Conservation (phyloP, 2,797 vertebrate species). For the Furcifer pardalis region DNA sequence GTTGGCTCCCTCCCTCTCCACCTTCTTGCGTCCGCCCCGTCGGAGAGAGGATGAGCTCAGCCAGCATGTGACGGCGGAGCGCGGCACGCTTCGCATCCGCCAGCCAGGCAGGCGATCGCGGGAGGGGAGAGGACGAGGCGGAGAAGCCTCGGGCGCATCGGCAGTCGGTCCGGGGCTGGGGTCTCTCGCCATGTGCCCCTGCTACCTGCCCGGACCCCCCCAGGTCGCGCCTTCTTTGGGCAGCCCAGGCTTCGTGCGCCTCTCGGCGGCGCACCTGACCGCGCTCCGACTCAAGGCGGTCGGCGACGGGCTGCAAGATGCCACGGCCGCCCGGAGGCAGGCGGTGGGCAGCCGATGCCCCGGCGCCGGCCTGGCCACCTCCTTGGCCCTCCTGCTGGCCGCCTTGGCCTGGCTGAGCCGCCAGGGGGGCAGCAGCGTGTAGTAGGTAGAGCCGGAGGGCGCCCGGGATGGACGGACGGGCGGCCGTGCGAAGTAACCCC, state of each 20-base stretch:
- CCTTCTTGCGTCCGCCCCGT: constrained; percentile 42
- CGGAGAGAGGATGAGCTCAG: constrained; percentile 87
- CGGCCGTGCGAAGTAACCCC: constrained; percentile 50
- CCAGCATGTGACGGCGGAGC: constrained; percentile 91
- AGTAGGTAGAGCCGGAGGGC: constrained; percentile 68
- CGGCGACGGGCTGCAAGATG: constrained; percentile 89
- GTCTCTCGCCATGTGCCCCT: constrained; percentile 11
- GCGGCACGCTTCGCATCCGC: constrained; percentile 68
- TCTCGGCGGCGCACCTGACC: constrained; percentile 79
- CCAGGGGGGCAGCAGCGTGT: constrained; percentile 88
- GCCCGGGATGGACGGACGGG: constrained; percentile 18
- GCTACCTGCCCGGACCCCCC: constrained; percentile 74
- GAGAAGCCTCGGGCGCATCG: neutral
- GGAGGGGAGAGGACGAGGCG: neutral
- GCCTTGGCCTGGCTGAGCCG: constrained; percentile 85
- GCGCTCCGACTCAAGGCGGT: constrained; percentile 88
- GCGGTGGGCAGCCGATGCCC: constrained; percentile 58
- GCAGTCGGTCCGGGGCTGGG: neutral
- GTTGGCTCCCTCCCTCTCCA: neutral
- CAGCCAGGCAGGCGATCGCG: constrained; percentile 14
- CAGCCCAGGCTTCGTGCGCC: constrained; percentile 64
- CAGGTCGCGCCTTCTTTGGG: constrained; percentile 4
- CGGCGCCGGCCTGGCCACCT: constrained; percentile 65
- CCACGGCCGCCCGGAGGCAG: constrained; percentile 69
- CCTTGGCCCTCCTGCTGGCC: constrained; percentile 79